These are phyloP conservation scores for Diloba caeruleocephala DNA, from an alignment of 2,888 invertebrate species.

Conservation along the genomic window DNA sequence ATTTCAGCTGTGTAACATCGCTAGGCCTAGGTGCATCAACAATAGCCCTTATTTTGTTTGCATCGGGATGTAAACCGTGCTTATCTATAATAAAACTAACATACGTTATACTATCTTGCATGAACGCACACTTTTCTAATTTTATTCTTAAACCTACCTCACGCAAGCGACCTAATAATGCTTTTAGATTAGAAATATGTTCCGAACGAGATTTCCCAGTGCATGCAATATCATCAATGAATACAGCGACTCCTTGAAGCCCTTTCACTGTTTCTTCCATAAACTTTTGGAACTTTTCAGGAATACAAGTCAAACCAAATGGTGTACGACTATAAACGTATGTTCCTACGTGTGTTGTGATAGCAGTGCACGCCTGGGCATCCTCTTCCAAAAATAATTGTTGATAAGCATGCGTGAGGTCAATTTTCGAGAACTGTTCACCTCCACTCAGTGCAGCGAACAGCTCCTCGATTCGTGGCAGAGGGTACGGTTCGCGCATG, in stretches of 20 bases:
- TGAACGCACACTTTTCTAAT: neutral
- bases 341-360: neutral
- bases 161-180: neutral
- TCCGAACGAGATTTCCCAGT: neutral
- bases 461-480: neutral
- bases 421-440: neutral
- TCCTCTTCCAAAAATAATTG: neutral
- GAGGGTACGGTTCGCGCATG: neutral
- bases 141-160: neutral
- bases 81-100: neutral
- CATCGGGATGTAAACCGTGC: neutral
- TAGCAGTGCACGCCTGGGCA: neutral
- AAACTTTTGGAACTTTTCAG: neutral
- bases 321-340: neutral
- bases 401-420: neutral
- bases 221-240: conserved; percentile 3
- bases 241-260: neutral
- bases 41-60: neutral
- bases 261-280: neutral
- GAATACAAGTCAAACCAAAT: neutral
- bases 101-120: neutral
- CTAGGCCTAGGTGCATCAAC: neutral
- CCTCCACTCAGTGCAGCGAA: neutral
- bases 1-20: neutral
- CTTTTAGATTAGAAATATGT: neutral